These are phyloP conservation scores for Danio albolineatus DNA, from an alignment of 2,797 vertebrate species.

Conservation along the genomic window DNA sequence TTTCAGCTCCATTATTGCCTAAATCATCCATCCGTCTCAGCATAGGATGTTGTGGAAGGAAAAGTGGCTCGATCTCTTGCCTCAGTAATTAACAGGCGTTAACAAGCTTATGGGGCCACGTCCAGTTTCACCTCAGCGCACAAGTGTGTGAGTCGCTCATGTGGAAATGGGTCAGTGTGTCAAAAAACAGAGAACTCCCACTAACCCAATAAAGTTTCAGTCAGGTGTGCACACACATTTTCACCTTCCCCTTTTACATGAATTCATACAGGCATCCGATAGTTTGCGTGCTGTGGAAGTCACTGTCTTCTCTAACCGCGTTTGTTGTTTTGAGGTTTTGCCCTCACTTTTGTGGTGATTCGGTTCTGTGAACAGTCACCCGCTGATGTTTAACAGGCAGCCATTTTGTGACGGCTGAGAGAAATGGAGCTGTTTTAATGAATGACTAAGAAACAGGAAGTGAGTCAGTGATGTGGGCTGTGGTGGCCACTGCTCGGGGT, in stretches of 20 bases:
- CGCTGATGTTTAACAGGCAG: slow-evolving; percentile 56
- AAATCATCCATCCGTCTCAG: slow-evolving; percentile 24
- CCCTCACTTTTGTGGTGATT: slow-evolving; percentile 34
- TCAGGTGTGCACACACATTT: slow-evolving; percentile 18
- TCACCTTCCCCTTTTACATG: background rate
- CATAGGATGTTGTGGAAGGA: background rate
- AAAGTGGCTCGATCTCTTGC: slow-evolving; percentile 40
- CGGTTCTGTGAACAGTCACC: slow-evolving; percentile 36
- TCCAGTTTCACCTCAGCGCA: slow-evolving; percentile 55
- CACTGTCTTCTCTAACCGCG: background rate
- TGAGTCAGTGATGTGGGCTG: slow-evolving; percentile 71
- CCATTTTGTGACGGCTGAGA: slow-evolving; percentile 73
- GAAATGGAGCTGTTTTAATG: slow-evolving; percentile 77
- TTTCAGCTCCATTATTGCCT: slow-evolving; percentile 3
- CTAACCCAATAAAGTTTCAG: slow-evolving; percentile 28
- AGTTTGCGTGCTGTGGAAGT: background rate
- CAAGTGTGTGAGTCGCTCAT: slow-evolving; percentile 41
- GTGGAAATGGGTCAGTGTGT: slow-evolving; percentile 64
- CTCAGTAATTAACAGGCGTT: slow-evolving; percentile 43
- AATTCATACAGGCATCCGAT: background rate
- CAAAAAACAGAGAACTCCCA: slow-evolving; percentile 49
- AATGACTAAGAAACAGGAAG: slow-evolving; percentile 83
- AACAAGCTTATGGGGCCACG: slow-evolving; percentile 34
- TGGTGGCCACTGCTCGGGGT: slow-evolving; percentile 57
- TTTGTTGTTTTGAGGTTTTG: slow-evolving; percentile 19